A percentile compares a stretch with the other conserved stretches of the same genome.
phyloP scores from a whole-genome alignment of 2,113 vertebrate species.

The Colius striatus region DNA sequence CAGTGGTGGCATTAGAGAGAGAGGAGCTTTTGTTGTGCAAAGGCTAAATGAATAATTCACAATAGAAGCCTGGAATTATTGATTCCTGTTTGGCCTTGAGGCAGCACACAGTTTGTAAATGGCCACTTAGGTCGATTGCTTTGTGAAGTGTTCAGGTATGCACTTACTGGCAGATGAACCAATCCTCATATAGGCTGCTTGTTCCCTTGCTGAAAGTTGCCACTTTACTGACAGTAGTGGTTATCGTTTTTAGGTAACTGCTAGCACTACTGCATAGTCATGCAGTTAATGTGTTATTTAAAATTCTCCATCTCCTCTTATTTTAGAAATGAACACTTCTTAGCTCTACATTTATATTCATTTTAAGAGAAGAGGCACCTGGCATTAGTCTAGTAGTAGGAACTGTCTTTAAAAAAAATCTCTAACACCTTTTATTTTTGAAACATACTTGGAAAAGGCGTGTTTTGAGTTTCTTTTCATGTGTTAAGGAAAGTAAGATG shows the following conservation, averaged over 20 bases:
- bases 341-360: background rate
- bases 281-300: background rate
- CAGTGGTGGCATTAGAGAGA: background rate
- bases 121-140: background rate
- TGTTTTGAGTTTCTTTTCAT: background rate
- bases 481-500: background rate
- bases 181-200: rapidly evolving
- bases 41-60: constrained; percentile 27
- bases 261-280: background rate
- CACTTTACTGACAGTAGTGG: background rate
- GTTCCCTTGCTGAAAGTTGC: background rate
- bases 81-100: background rate
- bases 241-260: background rate
- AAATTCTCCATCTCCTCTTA: background rate
- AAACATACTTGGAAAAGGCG: background rate
- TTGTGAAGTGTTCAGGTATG: background rate
- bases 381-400: background rate
- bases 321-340: background rate
- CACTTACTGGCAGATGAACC: background rate
- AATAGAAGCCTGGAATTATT: background rate
- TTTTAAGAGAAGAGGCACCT: background rate
- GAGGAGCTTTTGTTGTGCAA: background rate
- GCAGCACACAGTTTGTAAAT: background rate
- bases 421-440: background rate
- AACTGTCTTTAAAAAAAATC: background rate